phyloP scores from a whole-genome alignment of 37 sponge, comb jelly and placozoan genomes.

The Spongilla lacustris region DNA sequence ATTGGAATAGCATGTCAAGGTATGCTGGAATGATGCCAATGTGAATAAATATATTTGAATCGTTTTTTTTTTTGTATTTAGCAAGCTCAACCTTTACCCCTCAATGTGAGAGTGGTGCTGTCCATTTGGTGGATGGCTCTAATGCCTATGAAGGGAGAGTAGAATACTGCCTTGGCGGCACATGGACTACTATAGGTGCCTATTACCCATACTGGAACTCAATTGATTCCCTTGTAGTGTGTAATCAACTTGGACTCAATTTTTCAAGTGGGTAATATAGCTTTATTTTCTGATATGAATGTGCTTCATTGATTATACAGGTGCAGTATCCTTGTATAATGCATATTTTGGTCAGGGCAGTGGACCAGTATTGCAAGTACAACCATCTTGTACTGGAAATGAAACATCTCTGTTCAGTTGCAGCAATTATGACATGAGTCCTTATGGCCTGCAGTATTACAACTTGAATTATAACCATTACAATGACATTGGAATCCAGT shows the following conservation, averaged over 20 bases:
- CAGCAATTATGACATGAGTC: background rate
- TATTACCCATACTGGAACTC: background rate
- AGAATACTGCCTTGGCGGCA: background rate
- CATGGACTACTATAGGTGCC: background rate
- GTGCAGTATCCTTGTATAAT: background rate
- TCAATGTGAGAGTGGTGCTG: background rate
- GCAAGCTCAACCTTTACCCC: background rate
- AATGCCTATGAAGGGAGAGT: background rate
- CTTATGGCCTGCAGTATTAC: background rate
- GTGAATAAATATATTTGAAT: background rate
- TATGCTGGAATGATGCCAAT: background rate
- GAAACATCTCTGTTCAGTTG: background rate
- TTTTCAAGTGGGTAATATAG: background rate
- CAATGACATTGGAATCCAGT: background rate
- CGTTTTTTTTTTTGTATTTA: background rate
- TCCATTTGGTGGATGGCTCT: background rate
- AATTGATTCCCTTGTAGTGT: background rate
- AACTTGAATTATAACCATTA: background rate
- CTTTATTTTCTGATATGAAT: background rate
- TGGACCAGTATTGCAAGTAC: background rate
- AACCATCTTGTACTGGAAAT: background rate
- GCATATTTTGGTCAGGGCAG: background rate
- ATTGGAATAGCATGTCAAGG: background rate
- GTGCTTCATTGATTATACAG: background rate
- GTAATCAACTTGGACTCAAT: background rate